phyloP scores from a whole-genome alignment of 2,113 vertebrate genomes.

The Micronycteris hirsuta region DNA sequence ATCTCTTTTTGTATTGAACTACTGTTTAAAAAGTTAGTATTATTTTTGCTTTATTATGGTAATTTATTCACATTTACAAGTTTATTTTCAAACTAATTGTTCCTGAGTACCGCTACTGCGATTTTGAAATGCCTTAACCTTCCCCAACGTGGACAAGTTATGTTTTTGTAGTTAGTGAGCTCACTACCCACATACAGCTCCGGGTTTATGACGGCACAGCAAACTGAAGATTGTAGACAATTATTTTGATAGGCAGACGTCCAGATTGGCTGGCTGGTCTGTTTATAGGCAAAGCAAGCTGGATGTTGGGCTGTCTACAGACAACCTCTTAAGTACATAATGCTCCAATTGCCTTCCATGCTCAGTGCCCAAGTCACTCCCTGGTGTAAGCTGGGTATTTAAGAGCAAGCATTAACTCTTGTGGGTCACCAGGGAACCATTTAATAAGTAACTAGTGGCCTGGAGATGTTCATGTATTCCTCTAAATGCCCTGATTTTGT shows the following conservation, averaged over 20 bases:
- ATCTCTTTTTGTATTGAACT: neutral
- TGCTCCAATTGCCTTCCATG: neutral
- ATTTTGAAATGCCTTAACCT: neutral
- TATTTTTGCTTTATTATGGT: neutral
- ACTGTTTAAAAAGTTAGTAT: neutral
- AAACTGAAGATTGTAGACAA: conserved; percentile 2
- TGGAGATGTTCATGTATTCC: conserved; percentile 42
- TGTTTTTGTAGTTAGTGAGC: neutral
- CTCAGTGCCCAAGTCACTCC: neutral
- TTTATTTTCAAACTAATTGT: neutral
- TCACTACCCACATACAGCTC: neutral
- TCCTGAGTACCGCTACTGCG: neutral
- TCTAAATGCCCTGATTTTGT: conserved; percentile 39
- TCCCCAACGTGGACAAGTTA: neutral
- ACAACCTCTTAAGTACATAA: conserved; percentile 8
- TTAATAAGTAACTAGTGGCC: conserved; percentile 69
- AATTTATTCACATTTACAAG: neutral
- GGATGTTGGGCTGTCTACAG: neutral
- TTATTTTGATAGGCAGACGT: neutral
- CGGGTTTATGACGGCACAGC: neutral
- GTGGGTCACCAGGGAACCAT: conserved; percentile 7
- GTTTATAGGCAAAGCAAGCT: neutral
- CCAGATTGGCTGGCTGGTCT: neutral
- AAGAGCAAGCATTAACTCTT: conserved; percentile 51
- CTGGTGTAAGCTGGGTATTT: conserved; percentile 27